These are phyloP conservation scores for Saccopteryx bilineata DNA, from an alignment of 2,113 vertebrate species.

Conservation along the genomic window DNA sequence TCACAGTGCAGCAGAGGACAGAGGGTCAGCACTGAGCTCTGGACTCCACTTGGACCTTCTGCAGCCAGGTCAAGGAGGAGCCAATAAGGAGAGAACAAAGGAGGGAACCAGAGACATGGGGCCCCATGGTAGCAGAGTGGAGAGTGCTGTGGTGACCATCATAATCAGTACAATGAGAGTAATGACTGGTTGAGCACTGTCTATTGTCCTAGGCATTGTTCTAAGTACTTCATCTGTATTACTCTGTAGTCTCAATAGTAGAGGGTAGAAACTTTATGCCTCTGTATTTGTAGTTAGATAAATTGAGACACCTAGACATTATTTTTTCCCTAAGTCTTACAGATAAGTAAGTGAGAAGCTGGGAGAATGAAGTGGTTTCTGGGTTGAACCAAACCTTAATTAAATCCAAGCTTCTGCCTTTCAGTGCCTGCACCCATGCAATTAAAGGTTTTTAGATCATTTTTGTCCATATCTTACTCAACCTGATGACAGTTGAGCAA, in stretches of 20 bases:
- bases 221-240: background rate
- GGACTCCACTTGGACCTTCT: background rate
- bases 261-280: background rate
- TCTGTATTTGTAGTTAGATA: background rate
- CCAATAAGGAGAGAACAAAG: background rate
- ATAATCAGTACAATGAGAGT: background rate
- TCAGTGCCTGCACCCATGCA: background rate
- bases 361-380: background rate
- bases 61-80: background rate
- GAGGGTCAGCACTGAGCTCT: background rate
- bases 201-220: background rate
- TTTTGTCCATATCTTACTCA: background rate
- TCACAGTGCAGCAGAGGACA: background rate
- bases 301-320: background rate
- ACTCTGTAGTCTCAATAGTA: background rate
- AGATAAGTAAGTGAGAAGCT: background rate
- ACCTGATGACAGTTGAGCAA: background rate
- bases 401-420: background rate
- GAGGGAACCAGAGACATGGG: background rate
- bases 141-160: background rate
- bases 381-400: background rate
- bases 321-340: background rate
- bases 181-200: background rate
- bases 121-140: background rate
- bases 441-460: background rate